These are phyloP conservation scores for Kryptolebias ocellatus DNA, from an alignment of 2,797 vertebrate species.

Conservation along the genomic window DNA sequence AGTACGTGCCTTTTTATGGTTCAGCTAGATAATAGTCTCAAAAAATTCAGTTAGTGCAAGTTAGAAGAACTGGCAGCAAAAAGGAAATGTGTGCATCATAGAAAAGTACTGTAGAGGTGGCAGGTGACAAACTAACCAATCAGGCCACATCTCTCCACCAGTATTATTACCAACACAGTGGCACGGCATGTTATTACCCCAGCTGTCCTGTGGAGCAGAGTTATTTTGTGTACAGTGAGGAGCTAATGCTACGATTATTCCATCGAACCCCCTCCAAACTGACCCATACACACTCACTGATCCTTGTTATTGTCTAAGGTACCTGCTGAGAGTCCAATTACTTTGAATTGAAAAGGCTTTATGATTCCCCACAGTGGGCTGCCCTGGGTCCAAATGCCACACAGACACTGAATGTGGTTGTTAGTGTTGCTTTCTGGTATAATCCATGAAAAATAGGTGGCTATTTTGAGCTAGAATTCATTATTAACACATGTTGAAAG, in stretches of 20 bases:
- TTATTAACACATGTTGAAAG: conserved; percentile 41
- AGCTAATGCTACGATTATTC: conserved; percentile 53
- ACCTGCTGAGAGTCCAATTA: conserved; percentile 64
- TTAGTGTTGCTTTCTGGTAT: conserved; percentile 35
- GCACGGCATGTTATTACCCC: conserved; percentile 62
- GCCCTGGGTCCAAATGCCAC: conserved; percentile 46
- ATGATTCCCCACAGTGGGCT: conserved; percentile 44
- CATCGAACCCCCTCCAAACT: conserved; percentile 25
- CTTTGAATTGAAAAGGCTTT: conserved; percentile 43
- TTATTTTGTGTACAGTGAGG: conserved; percentile 72
- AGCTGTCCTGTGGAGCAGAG: conserved; percentile 60
- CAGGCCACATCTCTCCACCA: conserved; percentile 43
- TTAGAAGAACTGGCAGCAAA: background rate
- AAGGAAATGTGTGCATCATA: conserved; percentile 6
- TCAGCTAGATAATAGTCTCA: conserved; percentile 23
- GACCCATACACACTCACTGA: conserved; percentile 43
- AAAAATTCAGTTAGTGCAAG: conserved; percentile 6
- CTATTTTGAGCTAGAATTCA: conserved; percentile 28
- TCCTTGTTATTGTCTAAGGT: conserved; percentile 63
- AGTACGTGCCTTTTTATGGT: conserved; percentile 16
- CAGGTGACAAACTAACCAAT: conserved; percentile 64
- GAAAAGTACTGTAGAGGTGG: conserved; percentile 3
- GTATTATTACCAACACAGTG: conserved; percentile 71
- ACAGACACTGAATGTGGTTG: conserved; percentile 63
- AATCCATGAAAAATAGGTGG: conserved; percentile 7